These are phyloP conservation scores for Miniopterus natalensis DNA, from an alignment of 2,113 vertebrate genomes.

Conservation along the genomic window DNA sequence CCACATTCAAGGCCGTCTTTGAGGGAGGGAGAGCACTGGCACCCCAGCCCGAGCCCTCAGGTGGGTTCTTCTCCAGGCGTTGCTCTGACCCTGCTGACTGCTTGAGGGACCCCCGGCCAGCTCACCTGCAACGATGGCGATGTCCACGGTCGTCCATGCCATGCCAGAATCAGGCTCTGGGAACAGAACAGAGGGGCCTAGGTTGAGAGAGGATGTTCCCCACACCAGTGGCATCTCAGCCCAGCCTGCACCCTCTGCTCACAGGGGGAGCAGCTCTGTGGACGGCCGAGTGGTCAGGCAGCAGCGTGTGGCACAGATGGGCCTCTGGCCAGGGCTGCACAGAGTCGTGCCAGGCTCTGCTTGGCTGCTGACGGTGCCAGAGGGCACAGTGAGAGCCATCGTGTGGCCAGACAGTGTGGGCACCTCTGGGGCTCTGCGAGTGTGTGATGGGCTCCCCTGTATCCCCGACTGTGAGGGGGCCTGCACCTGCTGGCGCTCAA, in stretches of 20 bases:
- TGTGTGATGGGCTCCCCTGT: neutral
- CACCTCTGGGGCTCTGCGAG: neutral
- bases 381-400: neutral
- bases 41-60: neutral
- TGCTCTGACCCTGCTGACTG: neutral
- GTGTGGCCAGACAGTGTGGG: no score
- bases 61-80: neutral
- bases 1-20: accelerated
- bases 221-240: neutral
- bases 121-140: slow-evolving; percentile 72
- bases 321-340: neutral
- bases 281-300: accelerated
- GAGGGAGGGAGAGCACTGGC: neutral
- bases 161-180: neutral
- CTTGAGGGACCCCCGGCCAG: neutral
- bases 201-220: neutral
- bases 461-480: no score
- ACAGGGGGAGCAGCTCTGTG: neutral
- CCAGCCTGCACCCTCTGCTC: accelerated
- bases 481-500: neutral
- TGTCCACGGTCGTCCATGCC: neutral
- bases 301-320: accelerated
- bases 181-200: neutral
- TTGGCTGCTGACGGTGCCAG: neutral
- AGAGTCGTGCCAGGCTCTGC: neutral